Base-by-base conservation (phyloP, 2,113 vertebrate species). In the Equus przewalskii region DNA sequence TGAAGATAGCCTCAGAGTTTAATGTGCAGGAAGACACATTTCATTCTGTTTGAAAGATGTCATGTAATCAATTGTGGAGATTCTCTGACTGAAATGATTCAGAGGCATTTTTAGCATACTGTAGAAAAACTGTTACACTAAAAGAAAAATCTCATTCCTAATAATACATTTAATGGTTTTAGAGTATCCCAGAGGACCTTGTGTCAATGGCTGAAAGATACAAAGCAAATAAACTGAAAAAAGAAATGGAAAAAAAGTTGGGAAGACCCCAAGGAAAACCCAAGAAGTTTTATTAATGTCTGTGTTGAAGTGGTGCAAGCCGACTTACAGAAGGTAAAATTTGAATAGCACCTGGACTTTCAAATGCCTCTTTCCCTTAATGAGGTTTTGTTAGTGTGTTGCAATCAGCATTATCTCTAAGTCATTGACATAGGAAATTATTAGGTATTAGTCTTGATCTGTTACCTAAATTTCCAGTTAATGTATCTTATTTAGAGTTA, bases 201-300 rank as follows among this genome's bases (percentile, higher is more conserved):
- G 89, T 99, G 64, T 97, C 98, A 21, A 99, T 99, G 99, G 99
- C 99, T 65, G 99, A 99, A 90, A 98, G 99, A 96, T 99, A 99
- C 14, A 99, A 99, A 76, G 99, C 99, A 70, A 98, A 99, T 98
- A 98, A 98, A 92, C 70, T 98, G 36, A 99, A 98, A 91, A 99
- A 75, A 98, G 99, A 99, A 98, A 97, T 65, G 16, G 99, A 99
- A 97, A 99, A 97, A 96, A 98, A 97, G 96, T 97, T 92, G 97
- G 89, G 87, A 96, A 96, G 72, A 97, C 87, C 90, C 49, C 93
- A 78, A 96, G 93, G 88, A 97, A 99, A 78, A 91, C 89, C 96
- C 49, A 97, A 93, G 41, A 98, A 95, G 58, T 97, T 97, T 97
- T 91, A 94, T 69, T 97, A 95, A 95, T 85, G 16, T 54, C 33